These are phyloP conservation scores for Malacoctenus gilli DNA, from an alignment of 2,797 vertebrate species.

Conservation along the genomic window DNA sequence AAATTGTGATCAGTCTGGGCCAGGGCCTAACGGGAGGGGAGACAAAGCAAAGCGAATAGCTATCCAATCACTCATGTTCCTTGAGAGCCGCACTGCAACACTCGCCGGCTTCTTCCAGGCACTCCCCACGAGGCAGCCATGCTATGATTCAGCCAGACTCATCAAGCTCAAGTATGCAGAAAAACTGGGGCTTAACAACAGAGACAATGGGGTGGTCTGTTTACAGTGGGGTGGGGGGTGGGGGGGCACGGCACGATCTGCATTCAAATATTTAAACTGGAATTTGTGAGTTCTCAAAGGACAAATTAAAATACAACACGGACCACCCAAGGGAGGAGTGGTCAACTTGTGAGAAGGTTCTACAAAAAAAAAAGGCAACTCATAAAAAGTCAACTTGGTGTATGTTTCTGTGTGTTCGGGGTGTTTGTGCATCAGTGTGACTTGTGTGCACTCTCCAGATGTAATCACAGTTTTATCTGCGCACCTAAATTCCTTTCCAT, in stretches of 20 bases:
- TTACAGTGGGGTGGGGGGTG: not conserved
- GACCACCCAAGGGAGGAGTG: not conserved
- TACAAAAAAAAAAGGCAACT: no score
- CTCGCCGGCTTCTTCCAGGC: constrained; percentile 33
- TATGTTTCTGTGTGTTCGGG: no score
- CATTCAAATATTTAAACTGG: not conserved
- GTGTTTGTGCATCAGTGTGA: no score
- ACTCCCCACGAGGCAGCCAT: constrained; percentile 29
- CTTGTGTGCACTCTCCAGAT: no score
- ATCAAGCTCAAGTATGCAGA: constrained; percentile 5
- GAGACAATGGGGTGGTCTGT: not conserved
- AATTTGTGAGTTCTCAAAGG: not conserved
- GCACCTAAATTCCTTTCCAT: no score
- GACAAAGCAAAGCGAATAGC: constrained; percentile 51
- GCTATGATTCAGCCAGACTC: constrained; percentile 43
- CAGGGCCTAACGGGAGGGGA: constrained; percentile 29
- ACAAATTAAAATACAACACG: no score
- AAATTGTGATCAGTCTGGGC: constrained; percentile 51
- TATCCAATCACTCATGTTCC: constrained; percentile 44
- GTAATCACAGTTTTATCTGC: no score
- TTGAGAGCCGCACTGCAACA: constrained; percentile 17
- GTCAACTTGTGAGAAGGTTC: no score
- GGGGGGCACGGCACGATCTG: not conserved
- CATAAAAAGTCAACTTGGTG: no score
- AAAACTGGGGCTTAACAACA: not conserved